Conservation (phyloP, 2,888 invertebrate genomes). For the Lepidocyrtoides sp. region DNA sequence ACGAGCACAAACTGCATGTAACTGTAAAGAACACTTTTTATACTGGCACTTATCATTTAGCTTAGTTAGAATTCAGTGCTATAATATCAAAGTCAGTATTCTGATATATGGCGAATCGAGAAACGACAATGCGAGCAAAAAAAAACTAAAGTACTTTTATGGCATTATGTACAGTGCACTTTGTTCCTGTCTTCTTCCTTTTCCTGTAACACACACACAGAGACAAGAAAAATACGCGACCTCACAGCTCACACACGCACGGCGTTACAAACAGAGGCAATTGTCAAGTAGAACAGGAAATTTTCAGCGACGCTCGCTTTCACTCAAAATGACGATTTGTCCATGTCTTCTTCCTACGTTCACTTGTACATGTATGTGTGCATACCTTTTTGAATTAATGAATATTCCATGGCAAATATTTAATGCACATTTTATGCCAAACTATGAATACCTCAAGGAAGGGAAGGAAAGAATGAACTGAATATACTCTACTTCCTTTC, state of each 20-base stretch:
- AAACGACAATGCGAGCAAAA: not conserved
- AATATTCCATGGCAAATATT: constrained; percentile 16
- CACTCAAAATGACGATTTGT: constrained; percentile 8
- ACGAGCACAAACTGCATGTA: no score
- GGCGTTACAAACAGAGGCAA: constrained; percentile 1
- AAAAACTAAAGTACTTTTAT: not conserved
- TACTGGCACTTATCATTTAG: constrained; percentile 1
- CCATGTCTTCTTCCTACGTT: not conserved
- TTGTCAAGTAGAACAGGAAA: not conserved
- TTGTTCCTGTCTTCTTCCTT: constrained; percentile 23
- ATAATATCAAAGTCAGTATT: no score
- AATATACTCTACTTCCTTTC: constrained; percentile 48
- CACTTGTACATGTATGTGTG: no score
- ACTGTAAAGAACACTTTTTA: not conserved
- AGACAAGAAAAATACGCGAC: constrained; percentile 29
- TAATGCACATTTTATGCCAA: constrained; percentile 2
- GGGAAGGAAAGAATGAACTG: not conserved
- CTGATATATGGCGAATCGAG: not conserved
- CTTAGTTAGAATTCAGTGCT: not conserved
- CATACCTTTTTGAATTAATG: no score
- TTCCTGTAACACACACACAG: not conserved
- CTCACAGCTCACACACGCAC: constrained; percentile 1
- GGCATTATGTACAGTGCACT: constrained; percentile 1
- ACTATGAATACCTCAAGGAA: not conserved
- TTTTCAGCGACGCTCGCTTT: constrained; percentile 11